Conservation (phyloP, 2,888 invertebrate genomes). For the Portevinia maculata region DNA sequence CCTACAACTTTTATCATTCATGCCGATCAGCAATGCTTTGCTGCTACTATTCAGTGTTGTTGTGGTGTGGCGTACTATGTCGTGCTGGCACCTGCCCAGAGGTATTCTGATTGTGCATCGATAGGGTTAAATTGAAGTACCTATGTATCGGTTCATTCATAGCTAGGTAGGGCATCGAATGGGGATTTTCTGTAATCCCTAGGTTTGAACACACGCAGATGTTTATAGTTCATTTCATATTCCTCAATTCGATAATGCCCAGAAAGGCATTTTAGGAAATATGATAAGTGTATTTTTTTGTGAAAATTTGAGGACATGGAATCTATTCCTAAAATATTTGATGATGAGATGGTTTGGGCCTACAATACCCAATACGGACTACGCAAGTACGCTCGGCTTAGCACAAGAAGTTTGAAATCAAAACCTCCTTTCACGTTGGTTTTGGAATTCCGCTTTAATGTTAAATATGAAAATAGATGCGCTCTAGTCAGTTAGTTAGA, state of each 20-base stretch:
- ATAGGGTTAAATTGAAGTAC: slow-evolving; percentile 68
- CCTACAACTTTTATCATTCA: slow-evolving; percentile 67
- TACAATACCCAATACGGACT: too few species aligned
- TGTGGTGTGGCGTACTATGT: slow-evolving; percentile 48
- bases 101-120: slow-evolving; percentile 66
- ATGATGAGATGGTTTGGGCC: too few species aligned
- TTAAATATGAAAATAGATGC: too few species aligned
- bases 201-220: slow-evolving; percentile 36
- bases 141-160: slow-evolving; percentile 51
- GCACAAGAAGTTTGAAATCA: too few species aligned
- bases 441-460: too few species aligned
- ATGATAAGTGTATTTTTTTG: not conserved
- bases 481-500: too few species aligned
- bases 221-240: slow-evolving; percentile 21
- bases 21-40: slow-evolving; percentile 52
- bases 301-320: not conserved
- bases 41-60: slow-evolving; percentile 39
- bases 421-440: too few species aligned
- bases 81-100: slow-evolving; percentile 61
- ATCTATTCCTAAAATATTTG: not conserved
- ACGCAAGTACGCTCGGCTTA: too few species aligned
- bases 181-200: slow-evolving; percentile 58
- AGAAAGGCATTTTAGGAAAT: slow-evolving; percentile 34
- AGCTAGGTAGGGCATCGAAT: slow-evolving; percentile 31
- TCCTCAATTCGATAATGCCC: slow-evolving; percentile 9